Evolutionary conservation across 2,888 invertebrate species (phyloP).

Genomic region (Chymomyza procnemis): DNA sequence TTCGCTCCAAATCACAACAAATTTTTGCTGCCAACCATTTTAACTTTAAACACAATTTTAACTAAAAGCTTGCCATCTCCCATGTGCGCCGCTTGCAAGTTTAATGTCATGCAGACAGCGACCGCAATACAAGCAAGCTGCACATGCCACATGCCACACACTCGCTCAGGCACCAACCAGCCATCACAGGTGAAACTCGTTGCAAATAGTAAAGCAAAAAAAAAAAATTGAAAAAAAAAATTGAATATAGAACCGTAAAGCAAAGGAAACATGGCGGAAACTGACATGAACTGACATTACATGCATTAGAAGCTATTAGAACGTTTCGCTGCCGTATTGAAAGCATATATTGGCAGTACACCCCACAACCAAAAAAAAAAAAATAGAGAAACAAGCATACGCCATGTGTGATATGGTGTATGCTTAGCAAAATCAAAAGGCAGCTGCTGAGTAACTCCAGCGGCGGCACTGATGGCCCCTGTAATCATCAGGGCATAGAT

Average conservation of each 20-base stretch:
- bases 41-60: slow-evolving; percentile 17
- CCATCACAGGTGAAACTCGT: slow-evolving; percentile 1
- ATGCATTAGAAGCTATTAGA: slow-evolving; percentile 71
- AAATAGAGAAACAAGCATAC: neutral
- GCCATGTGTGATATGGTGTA: slow-evolving; percentile 16
- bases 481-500: slow-evolving; percentile 66
- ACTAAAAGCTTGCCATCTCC: slow-evolving; percentile 2
- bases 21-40: slow-evolving; percentile 28
- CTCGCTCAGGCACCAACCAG: neutral
- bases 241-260: neutral
- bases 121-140: neutral
- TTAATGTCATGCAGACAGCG: slow-evolving; percentile 3
- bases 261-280: slow-evolving; percentile 46
- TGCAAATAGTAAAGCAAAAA: slow-evolving; percentile 23
- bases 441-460: neutral
- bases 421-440: slow-evolving; percentile 47
- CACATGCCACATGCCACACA: neutral
- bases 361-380: neutral
- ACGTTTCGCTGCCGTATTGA: slow-evolving; percentile 20
- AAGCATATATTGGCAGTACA: neutral
- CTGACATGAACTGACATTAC: slow-evolving; percentile 68
- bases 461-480: slow-evolving; percentile 57
- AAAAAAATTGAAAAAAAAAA: neutral
- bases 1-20: slow-evolving; percentile 30
- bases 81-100: neutral